Base-by-base conservation (phyloP, 2,888 invertebrate species). In the Scaptodrosophila latifasciaeformis region DNA sequence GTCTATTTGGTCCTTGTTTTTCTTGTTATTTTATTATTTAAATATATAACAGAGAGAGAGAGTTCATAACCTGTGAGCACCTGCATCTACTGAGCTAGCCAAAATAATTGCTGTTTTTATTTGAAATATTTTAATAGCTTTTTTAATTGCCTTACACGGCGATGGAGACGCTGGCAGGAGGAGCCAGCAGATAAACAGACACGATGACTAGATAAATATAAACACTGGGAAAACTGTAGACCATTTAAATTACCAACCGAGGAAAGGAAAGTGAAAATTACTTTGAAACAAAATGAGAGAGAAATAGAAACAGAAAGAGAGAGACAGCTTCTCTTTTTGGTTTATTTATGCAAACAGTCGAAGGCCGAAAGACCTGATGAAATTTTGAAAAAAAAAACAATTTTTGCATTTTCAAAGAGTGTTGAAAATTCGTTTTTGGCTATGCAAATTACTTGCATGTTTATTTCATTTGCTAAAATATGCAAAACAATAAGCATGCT, bases 31-130 rank as follows among this genome's bases (percentile, higher is more conserved):
- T 47, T 51, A 37, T 24, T 54, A 42, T 43, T 62, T 44, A 54
- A 50, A 46, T 66, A 48, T 49, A 49, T 29, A n/a, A n/a, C n/a
- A n/a, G n/a, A n/a, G n/a, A n/a, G n/a, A n/a, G n/a, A n/a, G n/a
- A n/a, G n/a, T n/a, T n/a, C n/a, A n/a, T n/a, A n/a, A n/a, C n/a
- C n/a, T n/a, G n/a, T n/a, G n/a, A n/a, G n/a, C n/a, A 18, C 40
- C 19, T 18, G 39, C 40, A 15, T 29, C 13, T 12, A 1, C 37
- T 19, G 19, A 4, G 9, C 29, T 17, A 17, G 15, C 6, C 42
- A 54, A 58, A 81, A 75, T 78, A 81, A 72, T 78, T 81, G 79
- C 76, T 65, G 64, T 78, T 67, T 74, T 64, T 62, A 34, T 52
- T 70, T 54, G 49, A 46, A 69, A 76, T 67, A 75, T 75, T 75